Evolutionary conservation across 2,797 vertebrate genomes (phyloP).

Genomic region (Dallia pectoralis): DNA sequence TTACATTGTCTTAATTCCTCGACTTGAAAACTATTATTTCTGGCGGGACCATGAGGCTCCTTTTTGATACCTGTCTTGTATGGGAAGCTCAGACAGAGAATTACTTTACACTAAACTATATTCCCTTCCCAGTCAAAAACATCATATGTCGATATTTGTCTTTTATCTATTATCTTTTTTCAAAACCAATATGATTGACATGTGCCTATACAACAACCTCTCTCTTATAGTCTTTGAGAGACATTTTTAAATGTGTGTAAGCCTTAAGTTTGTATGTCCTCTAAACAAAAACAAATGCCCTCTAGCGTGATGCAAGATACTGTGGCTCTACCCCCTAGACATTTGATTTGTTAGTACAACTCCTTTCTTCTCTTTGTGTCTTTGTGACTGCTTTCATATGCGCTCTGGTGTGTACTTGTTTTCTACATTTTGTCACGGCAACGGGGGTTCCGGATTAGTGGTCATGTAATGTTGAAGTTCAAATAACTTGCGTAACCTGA

Average conservation of each 20-base stretch:
- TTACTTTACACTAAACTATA: not conserved
- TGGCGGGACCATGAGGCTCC: no score
- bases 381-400: constrained; percentile 25
- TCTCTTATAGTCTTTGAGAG: constrained; percentile 37
- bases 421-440: not conserved
- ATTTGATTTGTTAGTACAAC: constrained; percentile 4
- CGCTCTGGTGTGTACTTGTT: constrained; percentile 15
- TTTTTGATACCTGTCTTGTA: not conserved
- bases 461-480: not conserved
- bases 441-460: not conserved
- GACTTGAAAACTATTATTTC: not conserved
- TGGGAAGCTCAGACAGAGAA: not conserved
- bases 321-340: constrained; percentile 1
- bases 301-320: constrained; percentile 10
- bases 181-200: constrained; percentile 68
- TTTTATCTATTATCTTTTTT: constrained; percentile 37
- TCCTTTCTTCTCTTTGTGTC: constrained; percentile 8
- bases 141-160: constrained; percentile 7
- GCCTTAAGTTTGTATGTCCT: constrained; percentile 28
- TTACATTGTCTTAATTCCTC: not conserved
- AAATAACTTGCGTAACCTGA: not conserved
- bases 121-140: constrained; percentile 9
- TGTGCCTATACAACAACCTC: constrained; percentile 58
- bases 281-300: constrained; percentile 6
- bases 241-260: constrained; percentile 16